phyloP scores from a whole-genome alignment of 2,797 vertebrate species.

The Myiothlypis coronata region DNA sequence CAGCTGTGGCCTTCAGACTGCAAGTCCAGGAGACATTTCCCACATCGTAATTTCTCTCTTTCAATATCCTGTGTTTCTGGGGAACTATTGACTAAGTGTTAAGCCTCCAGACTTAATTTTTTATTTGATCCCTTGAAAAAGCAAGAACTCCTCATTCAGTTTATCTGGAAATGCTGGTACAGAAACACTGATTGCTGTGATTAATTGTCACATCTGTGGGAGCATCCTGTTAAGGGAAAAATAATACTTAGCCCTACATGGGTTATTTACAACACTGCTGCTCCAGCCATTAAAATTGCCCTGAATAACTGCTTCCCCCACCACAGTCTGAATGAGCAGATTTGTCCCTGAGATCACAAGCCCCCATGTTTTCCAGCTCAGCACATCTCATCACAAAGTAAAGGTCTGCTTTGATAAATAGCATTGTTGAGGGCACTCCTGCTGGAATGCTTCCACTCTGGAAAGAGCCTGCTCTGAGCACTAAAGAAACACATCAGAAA shows the following conservation, averaged over 20 bases:
- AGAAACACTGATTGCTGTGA: conserved; percentile 32
- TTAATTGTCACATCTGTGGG: conserved; percentile 62
- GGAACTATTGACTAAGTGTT: not conserved
- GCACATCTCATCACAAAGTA: not conserved
- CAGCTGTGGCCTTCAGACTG: not conserved
- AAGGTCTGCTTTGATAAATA: conserved; percentile 1
- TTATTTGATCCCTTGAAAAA: not conserved
- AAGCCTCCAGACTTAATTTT: conserved; percentile 22
- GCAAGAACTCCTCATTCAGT: not conserved
- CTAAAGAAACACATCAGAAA: conserved; percentile 40
- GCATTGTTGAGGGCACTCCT: not conserved
- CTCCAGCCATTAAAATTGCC: conserved; percentile 56
- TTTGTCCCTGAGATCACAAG: conserved; percentile 34
- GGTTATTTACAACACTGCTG: conserved; percentile 73
- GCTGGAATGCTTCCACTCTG: not conserved
- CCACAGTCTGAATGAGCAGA: conserved; percentile 33
- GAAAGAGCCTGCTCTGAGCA: conserved; percentile 19
- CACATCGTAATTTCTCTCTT: not conserved
- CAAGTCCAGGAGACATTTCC: not conserved
- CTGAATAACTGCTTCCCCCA: conserved; percentile 10
- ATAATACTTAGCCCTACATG: conserved; percentile 8
- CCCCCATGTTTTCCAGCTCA: not conserved
- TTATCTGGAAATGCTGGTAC: conserved; percentile 25
- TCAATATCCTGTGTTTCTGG: not conserved
- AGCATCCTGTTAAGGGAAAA: conserved; percentile 47